Evolutionary conservation across 2,888 invertebrate genomes (phyloP).

Genomic region (Dioctria rufipes): DNA sequence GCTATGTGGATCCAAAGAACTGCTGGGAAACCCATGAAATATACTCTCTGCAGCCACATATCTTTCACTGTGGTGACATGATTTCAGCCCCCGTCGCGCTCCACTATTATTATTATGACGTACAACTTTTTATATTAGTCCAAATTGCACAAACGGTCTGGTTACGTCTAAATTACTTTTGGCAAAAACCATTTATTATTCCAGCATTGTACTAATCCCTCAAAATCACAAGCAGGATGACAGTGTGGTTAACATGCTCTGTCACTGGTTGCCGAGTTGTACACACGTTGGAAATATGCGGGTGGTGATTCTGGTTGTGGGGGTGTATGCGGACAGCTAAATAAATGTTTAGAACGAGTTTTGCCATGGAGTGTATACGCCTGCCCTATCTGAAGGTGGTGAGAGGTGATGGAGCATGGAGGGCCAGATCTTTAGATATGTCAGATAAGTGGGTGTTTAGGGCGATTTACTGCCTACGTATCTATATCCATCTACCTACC

Average conservation of each 20-base stretch:
- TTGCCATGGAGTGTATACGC: slow-evolving; percentile 1
- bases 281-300: slow-evolving; percentile 19
- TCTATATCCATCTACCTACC: too few relatives aligned
- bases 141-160: slow-evolving; percentile 53
- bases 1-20: background rate
- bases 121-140: slow-evolving; percentile 58
- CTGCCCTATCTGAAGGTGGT: background rate
- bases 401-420: background rate
- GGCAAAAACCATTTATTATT: slow-evolving; percentile 59
- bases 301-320: background rate
- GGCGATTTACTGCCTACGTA: slow-evolving; percentile 28
- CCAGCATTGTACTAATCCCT: slow-evolving; percentile 59
- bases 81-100: background rate
- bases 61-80: background rate
- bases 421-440: slow-evolving; percentile 46
- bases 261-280: slow-evolving; percentile 53
- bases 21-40: slow-evolving; percentile 4
- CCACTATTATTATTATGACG: slow-evolving; percentile 57
- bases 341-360: slow-evolving; percentile 38
- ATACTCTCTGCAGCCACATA: slow-evolving; percentile 7
- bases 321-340: background rate
- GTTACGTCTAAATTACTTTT: slow-evolving; percentile 59
- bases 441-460: slow-evolving; percentile 50
- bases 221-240: slow-evolving; percentile 60
- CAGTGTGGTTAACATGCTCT: slow-evolving; percentile 59